Base-by-base conservation (phyloP, 2,888 invertebrate species). In the Brassicogethes aeneus region DNA sequence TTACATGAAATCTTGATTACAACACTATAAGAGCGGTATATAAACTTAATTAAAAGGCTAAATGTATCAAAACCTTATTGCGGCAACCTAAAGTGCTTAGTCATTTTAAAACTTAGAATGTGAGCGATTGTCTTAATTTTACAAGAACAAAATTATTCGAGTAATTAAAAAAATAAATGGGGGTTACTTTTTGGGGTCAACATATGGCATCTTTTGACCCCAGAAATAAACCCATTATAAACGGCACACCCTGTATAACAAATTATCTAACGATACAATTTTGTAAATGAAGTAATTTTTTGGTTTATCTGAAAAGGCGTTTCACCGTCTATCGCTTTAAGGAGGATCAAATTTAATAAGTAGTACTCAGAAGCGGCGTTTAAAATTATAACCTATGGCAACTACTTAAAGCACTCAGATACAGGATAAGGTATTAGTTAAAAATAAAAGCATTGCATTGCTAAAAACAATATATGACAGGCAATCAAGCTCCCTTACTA, bases 381-480 rank as follows among this genome's bases (percentile, higher is more conserved):
- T n/a, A n/a, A 48, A 48, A 48, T 48, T 48, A 48, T 46, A 48
- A 42, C 45, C 46, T 43, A 44, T 37, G 42, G 37, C 46, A 44
- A 42, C 46, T 40, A 48, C 44, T 42, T 32, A 44, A 48, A 48
- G 48, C 46, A 46, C 46, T 46, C 43, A 48, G 48, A 48, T 48
- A 48, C 45, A 48, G 56, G 51, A 47, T 50, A 49, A 56, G 57
- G 54, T 56, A 57, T 58, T 58, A 56, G 56, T 59, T 53, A 50
- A 55, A 59, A 55, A 59, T 59, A 59, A 59, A 60, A 57, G 59
- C 56, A 57, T 51, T 47, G 53, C 50, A 43, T 44, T 53, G 51
- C 51, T 56, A 56, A 60, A 59, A 59, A 60, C 59, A 60, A 58
- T 57, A 49, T 50, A 50, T 55, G 60, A 59, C 59, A 59, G 57